Evolutionary conservation across 1,140 invertebrate genomes (phyloP).

Genomic region (Physella acuta): DNA sequence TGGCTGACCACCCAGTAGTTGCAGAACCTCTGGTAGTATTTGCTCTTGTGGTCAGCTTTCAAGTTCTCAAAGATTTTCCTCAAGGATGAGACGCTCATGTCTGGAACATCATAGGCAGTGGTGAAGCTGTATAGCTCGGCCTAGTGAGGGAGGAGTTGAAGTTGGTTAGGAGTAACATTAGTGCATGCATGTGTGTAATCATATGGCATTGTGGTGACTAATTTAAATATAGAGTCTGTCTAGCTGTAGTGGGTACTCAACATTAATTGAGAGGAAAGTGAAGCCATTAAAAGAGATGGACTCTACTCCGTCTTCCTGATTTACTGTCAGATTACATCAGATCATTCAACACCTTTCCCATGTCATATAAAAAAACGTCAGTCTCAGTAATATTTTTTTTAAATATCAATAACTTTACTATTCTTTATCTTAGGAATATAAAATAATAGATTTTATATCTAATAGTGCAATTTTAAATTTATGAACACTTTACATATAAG

Average conservation of each 20-base stretch:
- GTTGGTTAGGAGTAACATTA: neutral
- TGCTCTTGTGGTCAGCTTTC: neutral
- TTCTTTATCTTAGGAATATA: neutral
- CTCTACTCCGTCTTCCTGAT: too few relatives aligned
- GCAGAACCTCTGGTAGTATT: slow-evolving; percentile 3
- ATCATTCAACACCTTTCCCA: too few relatives aligned
- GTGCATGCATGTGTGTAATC: neutral
- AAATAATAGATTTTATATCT: too few relatives aligned
- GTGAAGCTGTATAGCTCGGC: slow-evolving; percentile 11
- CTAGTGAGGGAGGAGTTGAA: slow-evolving; percentile 1
- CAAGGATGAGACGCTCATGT: slow-evolving; percentile 13
- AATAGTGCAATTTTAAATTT: too few relatives aligned
- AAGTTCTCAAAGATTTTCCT: slow-evolving; percentile 6
- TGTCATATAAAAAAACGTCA: neutral
- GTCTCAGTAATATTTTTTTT: too few relatives aligned
- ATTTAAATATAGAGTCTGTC: too few relatives aligned
- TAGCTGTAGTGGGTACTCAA: too few relatives aligned
- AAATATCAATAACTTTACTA: neutral
- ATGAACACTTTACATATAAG: too few relatives aligned
- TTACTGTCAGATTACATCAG: too few relatives aligned
- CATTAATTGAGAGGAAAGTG: too few relatives aligned
- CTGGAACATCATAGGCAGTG: neutral
- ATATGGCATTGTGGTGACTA: too few relatives aligned
- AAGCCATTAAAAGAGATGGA: too few relatives aligned
- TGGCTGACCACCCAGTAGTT: slow-evolving; percentile 3